Percentiles rank a stretch among this genome's conserved stretches.
phyloP scores from a whole-genome alignment of 1,140 invertebrate species.

The Drosophila nannoptera region DNA sequence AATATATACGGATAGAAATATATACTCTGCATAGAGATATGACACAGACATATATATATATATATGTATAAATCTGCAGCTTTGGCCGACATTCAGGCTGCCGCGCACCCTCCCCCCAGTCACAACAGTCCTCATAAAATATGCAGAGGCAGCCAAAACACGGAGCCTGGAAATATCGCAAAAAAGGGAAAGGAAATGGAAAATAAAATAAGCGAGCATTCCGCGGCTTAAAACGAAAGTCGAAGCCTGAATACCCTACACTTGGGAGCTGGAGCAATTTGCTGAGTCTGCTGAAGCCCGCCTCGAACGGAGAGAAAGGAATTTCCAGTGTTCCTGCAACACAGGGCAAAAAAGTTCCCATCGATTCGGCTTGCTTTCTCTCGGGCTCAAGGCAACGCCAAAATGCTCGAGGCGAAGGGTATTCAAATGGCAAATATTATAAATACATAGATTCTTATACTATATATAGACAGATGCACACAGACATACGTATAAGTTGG shows the following conservation, averaged over 20 bases:
- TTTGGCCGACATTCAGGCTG: constrained; percentile 47
- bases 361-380: too few relatives aligned
- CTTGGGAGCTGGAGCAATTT: too few relatives aligned
- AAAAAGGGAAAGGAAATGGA: constrained; percentile 17
- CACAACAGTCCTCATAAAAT: constrained; percentile 45
- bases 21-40: neutral
- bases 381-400: neutral
- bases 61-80: neutral
- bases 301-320: too few relatives aligned
- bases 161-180: constrained; percentile 14
- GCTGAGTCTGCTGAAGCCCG: too few relatives aligned
- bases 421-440: neutral
- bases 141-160: constrained; percentile 38
- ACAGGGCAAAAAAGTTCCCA: too few relatives aligned
- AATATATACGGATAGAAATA: neutral
- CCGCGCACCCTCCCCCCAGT: neutral
- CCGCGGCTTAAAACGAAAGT: too few relatives aligned
- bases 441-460: constrained; percentile 11
- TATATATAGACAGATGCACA: neutral
- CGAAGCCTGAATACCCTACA: too few relatives aligned
- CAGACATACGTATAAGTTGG: neutral
- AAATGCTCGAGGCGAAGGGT: neutral
- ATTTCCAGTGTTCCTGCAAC: too few relatives aligned
- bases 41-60: neutral
- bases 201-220: neutral